A percentile compares a stretch with the other conserved stretches of the same genome.
These are phyloP conservation scores for Sarcophaga bullata DNA, from an alignment of 1,140 invertebrate genomes.

Conservation along the genomic window DNA sequence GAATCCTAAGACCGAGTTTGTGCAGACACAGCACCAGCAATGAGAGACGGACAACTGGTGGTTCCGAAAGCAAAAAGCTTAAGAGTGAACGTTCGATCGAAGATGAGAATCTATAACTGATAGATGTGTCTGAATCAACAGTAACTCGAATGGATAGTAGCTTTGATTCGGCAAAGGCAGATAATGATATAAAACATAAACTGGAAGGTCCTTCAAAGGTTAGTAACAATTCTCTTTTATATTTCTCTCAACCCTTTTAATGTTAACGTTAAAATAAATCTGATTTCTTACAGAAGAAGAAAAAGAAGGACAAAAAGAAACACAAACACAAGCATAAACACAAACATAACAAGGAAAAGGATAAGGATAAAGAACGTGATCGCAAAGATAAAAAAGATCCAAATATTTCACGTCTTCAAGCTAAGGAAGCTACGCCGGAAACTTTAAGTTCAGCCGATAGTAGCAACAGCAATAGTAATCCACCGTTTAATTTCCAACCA, in stretches of 20 bases:
- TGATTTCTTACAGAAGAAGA: constrained; percentile 73
- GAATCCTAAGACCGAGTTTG: constrained; percentile 31
- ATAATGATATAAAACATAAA: constrained; percentile 56
- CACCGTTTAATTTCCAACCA: constrained; percentile 40
- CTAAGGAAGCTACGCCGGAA: constrained; percentile 69
- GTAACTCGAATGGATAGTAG: constrained; percentile 52
- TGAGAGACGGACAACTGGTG: background rate
- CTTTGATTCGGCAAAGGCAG: constrained; percentile 48
- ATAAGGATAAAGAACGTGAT: constrained; percentile 55
- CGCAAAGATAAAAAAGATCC: constrained; percentile 68
- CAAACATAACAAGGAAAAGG: constrained; percentile 73
- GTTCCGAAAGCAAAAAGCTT: constrained; percentile 43
- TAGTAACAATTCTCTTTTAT: constrained; percentile 43
- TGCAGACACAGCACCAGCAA: constrained; percentile 41
- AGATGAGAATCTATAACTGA: constrained; percentile 54
- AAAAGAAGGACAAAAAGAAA: constrained; percentile 84
- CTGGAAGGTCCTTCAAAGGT: constrained; percentile 70
- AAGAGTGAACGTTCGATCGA: constrained; percentile 55
- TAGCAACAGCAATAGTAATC: constrained; percentile 59
- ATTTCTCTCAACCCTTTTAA: background rate
- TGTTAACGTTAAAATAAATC: constrained; percentile 56
- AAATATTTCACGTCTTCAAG: constrained; percentile 58
- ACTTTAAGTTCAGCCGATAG: constrained; percentile 72
- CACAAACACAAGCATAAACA: constrained; percentile 81
- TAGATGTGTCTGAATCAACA: constrained; percentile 51